phyloP scores from a whole-genome alignment of 2,888 invertebrate genomes.

The Trisateles emortualis region DNA sequence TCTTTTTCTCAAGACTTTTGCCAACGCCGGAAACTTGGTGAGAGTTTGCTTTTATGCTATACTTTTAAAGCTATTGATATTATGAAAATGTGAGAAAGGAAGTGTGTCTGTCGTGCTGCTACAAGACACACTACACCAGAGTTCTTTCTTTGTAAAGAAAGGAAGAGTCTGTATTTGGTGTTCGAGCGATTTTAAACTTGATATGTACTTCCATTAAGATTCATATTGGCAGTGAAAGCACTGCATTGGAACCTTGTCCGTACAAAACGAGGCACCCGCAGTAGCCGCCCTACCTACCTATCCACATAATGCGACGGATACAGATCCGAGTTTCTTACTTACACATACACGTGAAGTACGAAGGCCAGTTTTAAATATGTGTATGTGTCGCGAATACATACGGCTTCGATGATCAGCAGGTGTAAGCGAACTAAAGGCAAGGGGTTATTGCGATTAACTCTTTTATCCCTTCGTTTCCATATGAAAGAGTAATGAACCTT shows the following conservation, averaged over 20 bases:
- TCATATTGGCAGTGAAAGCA: conserved; percentile 79
- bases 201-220: conserved; percentile 70
- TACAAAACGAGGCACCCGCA: conserved; percentile 81
- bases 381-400: conserved; percentile 84
- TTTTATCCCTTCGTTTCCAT: conserved; percentile 86
- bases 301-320: conserved; percentile 85
- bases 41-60: conserved; percentile 75
- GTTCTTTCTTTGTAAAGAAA: conserved; percentile 76
- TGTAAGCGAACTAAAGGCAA: conserved; percentile 84
- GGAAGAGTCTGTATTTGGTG: conserved; percentile 63
- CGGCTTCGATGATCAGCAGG: conserved; percentile 87
- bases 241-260: conserved; percentile 72
- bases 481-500: conserved; percentile 87
- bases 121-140: conserved; percentile 72
- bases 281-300: conserved; percentile 82
- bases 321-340: conserved; percentile 84
- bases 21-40: conserved; percentile 71
- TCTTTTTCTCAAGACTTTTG: conserved; percentile 64
- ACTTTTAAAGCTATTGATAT: conserved; percentile 80
- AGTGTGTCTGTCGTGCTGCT: conserved; percentile 79
- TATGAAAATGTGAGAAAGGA: conserved; percentile 86
- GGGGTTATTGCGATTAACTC: conserved; percentile 86
- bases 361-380: conserved; percentile 83
- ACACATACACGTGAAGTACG: conserved; percentile 79
- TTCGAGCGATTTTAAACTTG: conserved; percentile 73